Evolutionary conservation across 1,140 invertebrate genomes (phyloP).

Genomic region (Drosophila sproati): DNA sequence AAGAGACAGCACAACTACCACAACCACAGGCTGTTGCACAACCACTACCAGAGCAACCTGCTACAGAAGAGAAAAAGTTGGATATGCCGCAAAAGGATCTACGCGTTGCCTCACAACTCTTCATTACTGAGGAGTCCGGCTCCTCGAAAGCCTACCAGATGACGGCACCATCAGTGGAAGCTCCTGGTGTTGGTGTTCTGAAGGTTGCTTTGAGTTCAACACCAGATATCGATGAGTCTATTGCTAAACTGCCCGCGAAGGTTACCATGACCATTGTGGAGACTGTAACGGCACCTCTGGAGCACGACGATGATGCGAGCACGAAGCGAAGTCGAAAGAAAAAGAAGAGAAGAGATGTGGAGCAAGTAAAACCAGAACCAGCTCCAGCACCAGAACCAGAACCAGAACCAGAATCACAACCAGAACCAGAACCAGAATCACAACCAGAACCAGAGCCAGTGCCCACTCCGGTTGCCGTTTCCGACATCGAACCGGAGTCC

Average conservation of each 20-base stretch:
- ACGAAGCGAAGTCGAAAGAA: constrained; percentile 83
- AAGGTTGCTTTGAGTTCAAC: constrained; percentile 56
- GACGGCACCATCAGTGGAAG: constrained; percentile 71
- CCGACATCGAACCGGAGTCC: constrained; percentile 60
- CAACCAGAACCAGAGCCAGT: constrained; percentile 59
- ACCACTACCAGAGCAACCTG: not conserved
- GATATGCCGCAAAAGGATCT: constrained; percentile 53
- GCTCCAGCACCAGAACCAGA: constrained; percentile 40
- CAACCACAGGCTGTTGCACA: not conserved
- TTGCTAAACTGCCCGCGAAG: constrained; percentile 42
- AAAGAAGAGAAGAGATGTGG: constrained; percentile 83
- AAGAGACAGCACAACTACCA: not conserved
- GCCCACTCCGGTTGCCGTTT: constrained; percentile 50
- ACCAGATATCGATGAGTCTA: constrained; percentile 19
- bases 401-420: constrained; percentile 34
- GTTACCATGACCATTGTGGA: constrained; percentile 78
- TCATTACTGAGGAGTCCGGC: constrained; percentile 72
- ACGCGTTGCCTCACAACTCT: constrained; percentile 72
- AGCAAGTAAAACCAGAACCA: constrained; percentile 31
- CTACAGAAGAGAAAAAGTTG: constrained; percentile 2
- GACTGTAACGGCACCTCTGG: constrained; percentile 40
- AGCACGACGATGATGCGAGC: constrained; percentile 58
- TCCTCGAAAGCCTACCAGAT: constrained; percentile 64
- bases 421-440: constrained; percentile 13
- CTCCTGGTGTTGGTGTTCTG: constrained; percentile 65